phyloP scores from a whole-genome alignment of 2,797 vertebrate genomes.

The Odontamblyopus rebecca region DNA sequence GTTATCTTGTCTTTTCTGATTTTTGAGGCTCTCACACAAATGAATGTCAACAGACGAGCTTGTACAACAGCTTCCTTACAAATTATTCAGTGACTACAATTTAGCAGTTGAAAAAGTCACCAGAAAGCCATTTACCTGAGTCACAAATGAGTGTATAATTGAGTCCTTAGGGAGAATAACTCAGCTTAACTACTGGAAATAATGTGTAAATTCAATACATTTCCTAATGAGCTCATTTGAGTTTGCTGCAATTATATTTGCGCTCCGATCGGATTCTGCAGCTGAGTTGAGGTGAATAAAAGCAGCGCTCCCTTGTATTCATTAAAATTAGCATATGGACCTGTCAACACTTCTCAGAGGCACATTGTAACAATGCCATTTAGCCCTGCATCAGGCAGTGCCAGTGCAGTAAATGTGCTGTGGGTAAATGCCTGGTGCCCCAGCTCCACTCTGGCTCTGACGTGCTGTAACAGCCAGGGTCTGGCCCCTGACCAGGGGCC shows the following conservation, averaged over 20 bases:
- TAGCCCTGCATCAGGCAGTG: conserved; percentile 94
- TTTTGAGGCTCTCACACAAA: conserved; percentile 61
- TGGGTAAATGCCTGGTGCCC: conserved; percentile 86
- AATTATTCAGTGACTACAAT: conserved; percentile 78
- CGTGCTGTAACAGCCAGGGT: conserved; percentile 77
- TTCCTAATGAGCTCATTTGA: conserved; percentile 96
- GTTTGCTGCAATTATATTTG: conserved; percentile 93
- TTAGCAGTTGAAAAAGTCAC: conserved; percentile 77
- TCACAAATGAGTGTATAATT: conserved; percentile 97
- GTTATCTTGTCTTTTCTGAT: conserved; percentile 53
- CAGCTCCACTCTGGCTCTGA: conserved; percentile 79
- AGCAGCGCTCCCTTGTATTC: conserved; percentile 87
- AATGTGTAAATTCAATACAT: conserved; percentile 96
- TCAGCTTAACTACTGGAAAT: conserved; percentile 98
- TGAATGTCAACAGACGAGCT: conserved; percentile 70
- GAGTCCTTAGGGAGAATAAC: conserved; percentile 94
- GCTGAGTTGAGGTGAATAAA: conserved; percentile 85
- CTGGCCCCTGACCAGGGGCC: conserved; percentile 74
- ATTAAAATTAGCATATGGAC: conserved; percentile 99
- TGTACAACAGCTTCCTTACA: conserved; percentile 75
- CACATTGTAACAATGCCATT: conserved; percentile 97
- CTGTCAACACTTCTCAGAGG: conserved; percentile 98
- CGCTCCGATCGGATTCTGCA: conserved; percentile 90
- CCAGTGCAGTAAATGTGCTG: conserved; percentile 90
- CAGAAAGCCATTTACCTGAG: conserved; percentile 86